A percentile compares a stretch with the other conserved stretches of the same genome.
These are phyloP conservation scores for Spongilla lacustris DNA, from an alignment of 37 sponge, comb jelly and placozoan species.

Conservation along the genomic window DNA sequence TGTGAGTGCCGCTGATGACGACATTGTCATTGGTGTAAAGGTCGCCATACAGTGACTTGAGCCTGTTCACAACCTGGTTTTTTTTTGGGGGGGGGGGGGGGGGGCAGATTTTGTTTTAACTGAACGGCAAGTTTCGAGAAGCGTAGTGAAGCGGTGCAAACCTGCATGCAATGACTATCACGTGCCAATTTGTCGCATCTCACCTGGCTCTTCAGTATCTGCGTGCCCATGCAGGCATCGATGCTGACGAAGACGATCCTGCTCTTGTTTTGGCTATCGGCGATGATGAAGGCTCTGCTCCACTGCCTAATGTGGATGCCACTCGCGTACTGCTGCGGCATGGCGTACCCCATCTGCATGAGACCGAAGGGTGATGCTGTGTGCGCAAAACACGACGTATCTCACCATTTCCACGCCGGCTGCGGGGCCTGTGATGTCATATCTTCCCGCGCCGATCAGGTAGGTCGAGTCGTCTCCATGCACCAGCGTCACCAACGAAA, in stretches of 20 bases:
- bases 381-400: background rate
- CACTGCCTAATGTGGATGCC: slow-evolving; percentile 73
- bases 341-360: slow-evolving; percentile 82
- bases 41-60: slow-evolving; percentile 39
- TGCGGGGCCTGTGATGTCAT: slow-evolving; percentile 83
- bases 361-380: too few species aligned
- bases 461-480: slow-evolving; percentile 12
- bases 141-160: too few species aligned
- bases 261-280: slow-evolving; percentile 24
- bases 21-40: slow-evolving; percentile 82
- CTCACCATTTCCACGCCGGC: slow-evolving; percentile 75
- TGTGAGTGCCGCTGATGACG: slow-evolving; percentile 75
- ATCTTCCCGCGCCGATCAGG: slow-evolving; percentile 59
- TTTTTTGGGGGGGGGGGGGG: background rate
- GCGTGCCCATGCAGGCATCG: slow-evolving; percentile 71
- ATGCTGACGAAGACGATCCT: slow-evolving; percentile 67
- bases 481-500: background rate
- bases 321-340: slow-evolving; percentile 29
- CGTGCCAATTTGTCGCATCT: background rate
- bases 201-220: slow-evolving; percentile 69
- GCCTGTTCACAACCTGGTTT: slow-evolving; percentile 64
- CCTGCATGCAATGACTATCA: background rate
- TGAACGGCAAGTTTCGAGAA: too few species aligned
- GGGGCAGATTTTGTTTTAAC: background rate
- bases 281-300: slow-evolving; percentile 72